Evolutionary conservation across 1,140 invertebrate species (phyloP), one percentile per base, ranked within the genome.

Genomic region (Mycetomoellerius zeteki): DNA sequence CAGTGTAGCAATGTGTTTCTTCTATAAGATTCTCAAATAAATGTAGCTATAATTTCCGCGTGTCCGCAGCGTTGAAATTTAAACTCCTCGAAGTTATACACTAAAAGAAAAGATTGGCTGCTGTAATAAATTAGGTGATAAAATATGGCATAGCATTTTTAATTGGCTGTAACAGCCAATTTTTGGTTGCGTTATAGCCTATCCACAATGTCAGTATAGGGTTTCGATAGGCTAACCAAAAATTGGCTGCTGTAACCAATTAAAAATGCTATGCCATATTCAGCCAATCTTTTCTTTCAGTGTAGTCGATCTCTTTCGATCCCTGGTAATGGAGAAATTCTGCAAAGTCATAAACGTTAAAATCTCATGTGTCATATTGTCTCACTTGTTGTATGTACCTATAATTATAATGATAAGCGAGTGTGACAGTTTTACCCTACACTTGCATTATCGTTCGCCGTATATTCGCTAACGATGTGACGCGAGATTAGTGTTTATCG

Each of bases 401-500:
- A n/a, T n/a, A 43, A 77, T 19, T 43, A 47, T 27, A 60, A 77
- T 24, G 24, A 27, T 19, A 27, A 77, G 24, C 56, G 24, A 19
- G 4, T 0, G 19, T 21, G 76, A 65, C 24, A 33, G n/a, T 43
- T 30, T 50, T 10, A 33, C 30, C 37, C 2, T 21, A 33, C 58
- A 33, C 37, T 33, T 10, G 14, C 19, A 10, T 21, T 62, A 27
- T 14, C 19, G 43, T n/a, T 19, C 37, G 8, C n/a, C 52, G 5
- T 54, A 56, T 2, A 14, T 21, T 21, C 33, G 37, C 3, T 24
- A 19, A 24, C 19, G 24, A 52, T 27, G 76, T n/a, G 56, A 77
- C 60, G 50, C 24, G 50, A 24, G 37, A 76, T 60, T 12, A 60
- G 24, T 43, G 47, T 80, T 80, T 21, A 80, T 21, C 37, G 43